These are phyloP conservation scores for Aurelia aurita complex sp. Pacific DNA, from an alignment of 30 jellyfish, hydroid and myxozoan species.

Conservation along the genomic window DNA sequence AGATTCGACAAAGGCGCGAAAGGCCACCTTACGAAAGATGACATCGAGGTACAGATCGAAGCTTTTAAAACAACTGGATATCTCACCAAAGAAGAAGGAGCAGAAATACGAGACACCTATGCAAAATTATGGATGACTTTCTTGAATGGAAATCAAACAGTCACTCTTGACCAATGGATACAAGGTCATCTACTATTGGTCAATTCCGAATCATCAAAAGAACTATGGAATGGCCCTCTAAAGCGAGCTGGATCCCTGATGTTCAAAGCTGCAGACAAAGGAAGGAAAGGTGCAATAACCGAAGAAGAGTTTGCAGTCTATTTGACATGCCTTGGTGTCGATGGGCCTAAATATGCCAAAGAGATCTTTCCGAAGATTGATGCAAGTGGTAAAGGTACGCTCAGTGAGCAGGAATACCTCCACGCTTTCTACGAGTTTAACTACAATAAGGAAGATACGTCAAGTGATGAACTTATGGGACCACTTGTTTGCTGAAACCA, in stretches of 20 bases:
- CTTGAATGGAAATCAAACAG: constrained; percentile 35
- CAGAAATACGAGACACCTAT: constrained; percentile 13
- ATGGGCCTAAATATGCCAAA: constrained; percentile 9
- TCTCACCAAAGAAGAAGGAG: constrained; percentile 28
- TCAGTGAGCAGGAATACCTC: constrained; percentile 29
- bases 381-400: constrained; percentile 3
- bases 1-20: constrained; percentile 51
- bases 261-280: constrained; percentile 66
- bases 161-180: constrained; percentile 34
- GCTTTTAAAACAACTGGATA: constrained; percentile 33
- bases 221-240: constrained; percentile 20
- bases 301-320: constrained; percentile 39
- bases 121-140: constrained; percentile 31
- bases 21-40: constrained; percentile 46
- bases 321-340: constrained; percentile 57
- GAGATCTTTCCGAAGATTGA: constrained; percentile 32
- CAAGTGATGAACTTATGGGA: constrained; percentile 49
- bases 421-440: constrained; percentile 38
- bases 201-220: background rate
- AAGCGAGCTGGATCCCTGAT: constrained; percentile 49
- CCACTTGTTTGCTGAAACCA: constrained; percentile 25
- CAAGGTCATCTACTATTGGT: constrained; percentile 20
- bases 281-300: constrained; percentile 37
- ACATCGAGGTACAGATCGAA: constrained; percentile 30
- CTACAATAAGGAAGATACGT: constrained; percentile 25